phyloP scores from a whole-genome alignment of 2,797 vertebrate genomes.

The Benthosema pterotum region DNA sequence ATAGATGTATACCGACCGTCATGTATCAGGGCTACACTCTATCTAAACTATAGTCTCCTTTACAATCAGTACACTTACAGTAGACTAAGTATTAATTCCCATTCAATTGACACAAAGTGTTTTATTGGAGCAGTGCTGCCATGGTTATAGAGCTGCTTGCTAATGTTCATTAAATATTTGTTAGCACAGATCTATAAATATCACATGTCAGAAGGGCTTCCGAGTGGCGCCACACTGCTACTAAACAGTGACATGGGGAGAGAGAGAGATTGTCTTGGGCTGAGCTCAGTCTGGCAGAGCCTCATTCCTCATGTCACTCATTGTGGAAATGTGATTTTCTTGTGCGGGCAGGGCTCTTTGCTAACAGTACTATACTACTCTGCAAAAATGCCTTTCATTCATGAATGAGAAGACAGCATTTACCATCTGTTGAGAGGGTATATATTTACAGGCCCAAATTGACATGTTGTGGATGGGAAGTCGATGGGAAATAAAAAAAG shows the following conservation, averaged over 20 bases:
- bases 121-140: slow-evolving; percentile 55
- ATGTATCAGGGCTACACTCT: too few relatives aligned
- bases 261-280: slow-evolving; percentile 49
- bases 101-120: slow-evolving; percentile 37
- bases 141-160: slow-evolving; percentile 67
- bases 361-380: too few relatives aligned
- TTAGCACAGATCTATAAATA: slow-evolving; percentile 84
- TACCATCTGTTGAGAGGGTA: too few relatives aligned
- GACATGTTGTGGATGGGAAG: too few relatives aligned
- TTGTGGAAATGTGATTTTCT: not conserved
- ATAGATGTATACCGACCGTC: too few relatives aligned
- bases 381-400: too few relatives aligned
- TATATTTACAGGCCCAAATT: too few relatives aligned
- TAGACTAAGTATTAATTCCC: slow-evolving; percentile 20
- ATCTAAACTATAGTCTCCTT: not conserved
- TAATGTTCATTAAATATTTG: slow-evolving; percentile 87
- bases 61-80: slow-evolving; percentile 15
- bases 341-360: too few relatives aligned
- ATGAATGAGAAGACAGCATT: too few relatives aligned
- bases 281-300: slow-evolving; percentile 9
- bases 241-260: slow-evolving; percentile 67
- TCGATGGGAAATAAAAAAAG: too few relatives aligned
- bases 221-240: slow-evolving; percentile 79
- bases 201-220: slow-evolving; percentile 80
- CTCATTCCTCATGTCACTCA: not conserved